Conservation (phyloP, 2,113 vertebrate species). For the Cottus gobio region DNA sequence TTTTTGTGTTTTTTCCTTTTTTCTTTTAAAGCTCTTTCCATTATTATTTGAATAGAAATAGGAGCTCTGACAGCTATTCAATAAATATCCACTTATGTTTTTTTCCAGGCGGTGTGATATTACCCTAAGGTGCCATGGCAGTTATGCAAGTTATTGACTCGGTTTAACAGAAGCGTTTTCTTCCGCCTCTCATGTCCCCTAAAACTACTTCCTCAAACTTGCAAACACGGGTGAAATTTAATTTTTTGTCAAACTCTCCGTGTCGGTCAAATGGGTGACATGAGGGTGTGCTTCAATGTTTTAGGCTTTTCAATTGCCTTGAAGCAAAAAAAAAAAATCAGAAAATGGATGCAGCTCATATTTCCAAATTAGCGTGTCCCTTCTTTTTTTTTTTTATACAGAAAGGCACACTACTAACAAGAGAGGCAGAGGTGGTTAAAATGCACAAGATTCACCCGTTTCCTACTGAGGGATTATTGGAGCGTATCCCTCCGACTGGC, state of each 20-base stretch:
- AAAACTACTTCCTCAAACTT: constrained; percentile 60
- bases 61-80: constrained; percentile 68
- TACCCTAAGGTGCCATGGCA: constrained; percentile 66
- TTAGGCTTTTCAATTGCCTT: constrained; percentile 49
- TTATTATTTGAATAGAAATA: constrained; percentile 56
- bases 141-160: constrained; percentile 76
- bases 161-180: constrained; percentile 72
- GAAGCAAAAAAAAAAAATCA: constrained; percentile 35
- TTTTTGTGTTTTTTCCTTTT: constrained; percentile 53
- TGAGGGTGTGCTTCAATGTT: constrained; percentile 52
- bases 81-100: constrained; percentile 75
- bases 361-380: constrained; percentile 57
- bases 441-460: constrained; percentile 56
- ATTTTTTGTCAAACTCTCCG: constrained; percentile 68
- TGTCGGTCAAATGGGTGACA: constrained; percentile 74
- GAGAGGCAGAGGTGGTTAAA: constrained; percentile 64
- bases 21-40: constrained; percentile 46
- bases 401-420: constrained; percentile 51
- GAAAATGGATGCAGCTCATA: constrained; percentile 55
- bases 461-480: constrained; percentile 71
- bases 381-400: constrained; percentile 32
- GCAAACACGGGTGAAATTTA: constrained; percentile 76
- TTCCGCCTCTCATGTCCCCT: constrained; percentile 54
- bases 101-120: constrained; percentile 74
- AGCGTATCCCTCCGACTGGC: constrained; percentile 69